These are phyloP conservation scores for Ramphastos sulfuratus DNA, from an alignment of 2,113 vertebrate genomes.

Conservation along the genomic window DNA sequence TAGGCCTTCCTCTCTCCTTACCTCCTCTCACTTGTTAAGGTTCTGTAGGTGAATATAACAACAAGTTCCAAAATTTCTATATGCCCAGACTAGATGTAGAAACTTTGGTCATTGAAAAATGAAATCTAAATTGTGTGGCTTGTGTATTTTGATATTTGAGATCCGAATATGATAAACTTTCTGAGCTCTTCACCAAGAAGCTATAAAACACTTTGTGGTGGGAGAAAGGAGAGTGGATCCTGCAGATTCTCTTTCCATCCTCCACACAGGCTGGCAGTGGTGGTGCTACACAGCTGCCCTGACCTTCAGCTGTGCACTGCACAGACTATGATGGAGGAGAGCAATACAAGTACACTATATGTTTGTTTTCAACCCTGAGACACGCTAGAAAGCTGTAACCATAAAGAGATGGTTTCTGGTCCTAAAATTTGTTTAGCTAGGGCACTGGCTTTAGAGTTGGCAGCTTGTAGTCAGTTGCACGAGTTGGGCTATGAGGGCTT, in stretches of 20 bases:
- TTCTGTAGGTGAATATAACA: neutral
- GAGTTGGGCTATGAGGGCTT: neutral
- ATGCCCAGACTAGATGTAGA: neutral
- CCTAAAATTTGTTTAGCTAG: neutral
- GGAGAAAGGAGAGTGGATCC: rapidly evolving
- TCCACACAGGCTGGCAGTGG: neutral
- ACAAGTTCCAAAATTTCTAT: neutral
- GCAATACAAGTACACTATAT: rapidly evolving
- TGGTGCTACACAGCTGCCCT: rapidly evolving
- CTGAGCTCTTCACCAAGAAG: neutral
- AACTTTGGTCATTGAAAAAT: neutral
- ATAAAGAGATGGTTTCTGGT: rapidly evolving
- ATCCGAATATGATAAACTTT: neutral
- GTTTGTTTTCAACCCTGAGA: neutral
- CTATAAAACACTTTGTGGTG: neutral
- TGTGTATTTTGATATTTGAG: neutral
- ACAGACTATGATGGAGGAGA: rapidly evolving
- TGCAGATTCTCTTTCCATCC: neutral
- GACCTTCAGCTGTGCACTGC: neutral
- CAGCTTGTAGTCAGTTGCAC: neutral
- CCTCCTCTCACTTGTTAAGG: neutral
- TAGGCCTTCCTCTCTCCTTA: neutral
- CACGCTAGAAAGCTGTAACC: neutral
- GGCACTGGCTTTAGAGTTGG: neutral
- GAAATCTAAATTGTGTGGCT: neutral